phyloP scores from a whole-genome alignment of 2,113 vertebrate genomes.

The Macheiramphus alcinus region DNA sequence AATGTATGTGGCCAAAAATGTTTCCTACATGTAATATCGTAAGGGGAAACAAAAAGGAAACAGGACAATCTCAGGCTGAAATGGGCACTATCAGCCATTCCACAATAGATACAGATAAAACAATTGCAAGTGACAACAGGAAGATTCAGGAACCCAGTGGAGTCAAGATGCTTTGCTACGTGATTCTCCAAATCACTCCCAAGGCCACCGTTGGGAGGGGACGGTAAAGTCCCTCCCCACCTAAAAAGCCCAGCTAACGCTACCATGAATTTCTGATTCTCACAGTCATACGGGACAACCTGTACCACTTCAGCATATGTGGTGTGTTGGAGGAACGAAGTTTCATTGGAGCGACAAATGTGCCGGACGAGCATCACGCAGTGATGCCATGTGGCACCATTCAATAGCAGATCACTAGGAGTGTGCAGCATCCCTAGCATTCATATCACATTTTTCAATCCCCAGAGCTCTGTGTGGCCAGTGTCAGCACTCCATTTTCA shows the following conservation, averaged over 20 bases:
- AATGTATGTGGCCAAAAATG: not conserved
- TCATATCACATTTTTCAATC: not conserved
- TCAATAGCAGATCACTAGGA: not conserved
- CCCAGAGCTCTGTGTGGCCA: not conserved
- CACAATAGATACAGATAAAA: not conserved
- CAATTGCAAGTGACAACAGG: not conserved
- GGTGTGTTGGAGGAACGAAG: not conserved
- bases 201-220: not conserved
- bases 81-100: not conserved
- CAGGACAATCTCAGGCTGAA: not conserved
- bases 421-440: not conserved
- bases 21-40: not conserved
- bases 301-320: not conserved
- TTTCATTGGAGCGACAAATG: not conserved
- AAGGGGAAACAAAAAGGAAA: not conserved
- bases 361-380: not conserved
- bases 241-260: not conserved
- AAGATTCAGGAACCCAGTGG: not conserved
- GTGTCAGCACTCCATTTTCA: not conserved
- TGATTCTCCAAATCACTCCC: not conserved
- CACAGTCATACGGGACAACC: not conserved
- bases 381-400: not conserved
- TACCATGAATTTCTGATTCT: not conserved
- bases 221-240: not conserved
- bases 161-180: rapidly evolving